Base-by-base conservation (phyloP, 2,888 invertebrate genomes). In the Tribolium freemani region DNA sequence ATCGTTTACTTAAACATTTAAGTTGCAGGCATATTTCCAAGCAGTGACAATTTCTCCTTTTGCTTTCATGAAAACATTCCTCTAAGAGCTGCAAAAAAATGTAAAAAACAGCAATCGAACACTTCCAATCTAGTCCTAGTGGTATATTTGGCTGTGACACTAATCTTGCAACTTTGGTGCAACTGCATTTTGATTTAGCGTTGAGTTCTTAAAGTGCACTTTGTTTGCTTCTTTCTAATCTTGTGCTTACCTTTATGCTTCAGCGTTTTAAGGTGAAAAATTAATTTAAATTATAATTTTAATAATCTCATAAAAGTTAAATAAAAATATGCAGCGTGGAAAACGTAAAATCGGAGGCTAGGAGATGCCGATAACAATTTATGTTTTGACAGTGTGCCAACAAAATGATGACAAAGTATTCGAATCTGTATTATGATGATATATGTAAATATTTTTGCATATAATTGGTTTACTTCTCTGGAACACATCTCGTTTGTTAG, bases 371-470 rank as follows among this genome's bases (percentile, higher is more conserved):
- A 44, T 57, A 57, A 20, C 57, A 20, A 56, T 56, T 56, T 56
- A 57, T 44, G 30, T 44, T 48, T 50, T 61, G 61, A 61, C 50
- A 61, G 13, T 61, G 26, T 50, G 61, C 61, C 54, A 64, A 51
- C 54, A 64, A 30, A 50, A 50, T 61, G 50, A 48, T 61, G 58
- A 58, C 58, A 63, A 63, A 63, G 20, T 38, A 46, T 51, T 38
- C 38, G 9, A 53, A 21, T 11, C 30, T 20, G 44, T 16, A 53
- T 64, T 61, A 61, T 61, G 31, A 26, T 69, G 45, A 60, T 60
- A 60, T 61, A 69, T 61, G 57, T 56, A 70, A 70, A 70, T 70
- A 67, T 67, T 67, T 69, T 56, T 50, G 20, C 51, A 68, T 38
- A 68, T 68, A 68, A 68, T 68, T 69, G 68, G 38, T 69, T 60